These are phyloP conservation scores for Drosophila varians DNA, from an alignment of 1,140 invertebrate species.

Conservation along the genomic window DNA sequence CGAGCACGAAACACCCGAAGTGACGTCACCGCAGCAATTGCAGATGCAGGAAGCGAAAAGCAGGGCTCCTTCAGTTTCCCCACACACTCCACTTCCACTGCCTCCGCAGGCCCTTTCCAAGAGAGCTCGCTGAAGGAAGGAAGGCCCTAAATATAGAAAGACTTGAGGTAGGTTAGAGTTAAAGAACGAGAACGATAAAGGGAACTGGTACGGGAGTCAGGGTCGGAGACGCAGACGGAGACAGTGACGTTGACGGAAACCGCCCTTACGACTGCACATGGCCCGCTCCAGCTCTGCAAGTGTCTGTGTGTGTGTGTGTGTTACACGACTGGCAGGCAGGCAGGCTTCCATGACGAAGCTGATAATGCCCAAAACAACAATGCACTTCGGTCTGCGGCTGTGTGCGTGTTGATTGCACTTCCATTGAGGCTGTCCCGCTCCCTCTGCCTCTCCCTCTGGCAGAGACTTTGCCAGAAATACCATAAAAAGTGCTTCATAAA, in stretches of 20 bases:
- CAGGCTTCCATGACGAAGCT: slow-evolving; percentile 66
- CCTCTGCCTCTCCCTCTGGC: background rate
- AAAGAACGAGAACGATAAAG: slow-evolving; percentile 12
- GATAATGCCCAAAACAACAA: slow-evolving; percentile 57
- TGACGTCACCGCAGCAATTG: slow-evolving; percentile 29
- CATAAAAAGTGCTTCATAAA: slow-evolving; percentile 58
- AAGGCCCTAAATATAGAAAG: slow-evolving; percentile 73
- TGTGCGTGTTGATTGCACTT: slow-evolving; percentile 28
- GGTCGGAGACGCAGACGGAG: background rate
- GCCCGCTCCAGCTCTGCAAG: slow-evolving; percentile 4
- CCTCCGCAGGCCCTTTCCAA: background rate
- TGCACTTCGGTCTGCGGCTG: slow-evolving; percentile 1
- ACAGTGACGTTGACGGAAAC: background rate
- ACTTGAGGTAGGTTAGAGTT: slow-evolving; percentile 71
- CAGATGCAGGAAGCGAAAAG: slow-evolving; percentile 13
- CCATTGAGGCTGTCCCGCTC: background rate
- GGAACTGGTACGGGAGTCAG: background rate
- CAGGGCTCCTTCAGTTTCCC: slow-evolving; percentile 8
- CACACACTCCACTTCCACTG: background rate
- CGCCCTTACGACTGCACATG: slow-evolving; percentile 52
- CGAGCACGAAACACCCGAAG: slow-evolving; percentile 15
- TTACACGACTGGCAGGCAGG: slow-evolving; percentile 27
- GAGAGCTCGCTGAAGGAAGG: slow-evolving; percentile 20
- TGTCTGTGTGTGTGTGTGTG: slow-evolving; percentile 5
- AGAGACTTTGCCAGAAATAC: slow-evolving; percentile 19